Base-by-base conservation (phyloP, 2,888 invertebrate species). In the Magallana nippona region DNA sequence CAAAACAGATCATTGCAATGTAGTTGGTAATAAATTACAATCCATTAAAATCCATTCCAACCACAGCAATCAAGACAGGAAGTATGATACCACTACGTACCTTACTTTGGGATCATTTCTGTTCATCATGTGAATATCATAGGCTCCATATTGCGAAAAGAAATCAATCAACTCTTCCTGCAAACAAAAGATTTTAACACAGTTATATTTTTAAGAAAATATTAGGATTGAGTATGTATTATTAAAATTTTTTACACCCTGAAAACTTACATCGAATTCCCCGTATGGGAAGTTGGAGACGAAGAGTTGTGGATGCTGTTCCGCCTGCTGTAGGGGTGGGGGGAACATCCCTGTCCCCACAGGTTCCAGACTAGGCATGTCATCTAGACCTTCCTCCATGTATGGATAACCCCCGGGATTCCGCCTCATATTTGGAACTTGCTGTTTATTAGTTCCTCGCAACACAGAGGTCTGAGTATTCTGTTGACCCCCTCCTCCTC, bases 331-430 rank as follows among this genome's bases (percentile, higher is more conserved):
- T 10, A 82, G 71, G 5, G 44, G n/a, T 13, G 81, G 85, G 17
- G 71, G 71, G 32, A 17, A 60, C 81, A 78, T 81, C 32, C 55
- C 78, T 17, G 78, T 78, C 19, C 44, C 55, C 10, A 78, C n/a
- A 19, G 63, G 57, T 60, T 85, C 83, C 1, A 83, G 82, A 22
- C 79, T 63, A 1, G 83, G 83, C 85, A 85, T 83, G 1, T 85
- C 85, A 79, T 58, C 62, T 17, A 55, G 79, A 15, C 56, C 62
- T 1, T 58, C 58, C 15, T 60, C 56, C 19, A n/a, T 32, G 19
- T 55, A 55, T 2, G 78, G 78, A 71, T 71, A 71, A 22, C 71
- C 27, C 22, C 71, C 71, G 22, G 71, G 27, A 27, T 22, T 15
- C 22, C 2, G 22, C 71, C 1, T 13, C 2, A n/a, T 27, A 11